A percentile compares a stretch with the other conserved stretches of the same genome.
Evolutionary conservation across 2,113 vertebrate species (phyloP).

Genomic region (Plecturocebus donacophilus): DNA sequence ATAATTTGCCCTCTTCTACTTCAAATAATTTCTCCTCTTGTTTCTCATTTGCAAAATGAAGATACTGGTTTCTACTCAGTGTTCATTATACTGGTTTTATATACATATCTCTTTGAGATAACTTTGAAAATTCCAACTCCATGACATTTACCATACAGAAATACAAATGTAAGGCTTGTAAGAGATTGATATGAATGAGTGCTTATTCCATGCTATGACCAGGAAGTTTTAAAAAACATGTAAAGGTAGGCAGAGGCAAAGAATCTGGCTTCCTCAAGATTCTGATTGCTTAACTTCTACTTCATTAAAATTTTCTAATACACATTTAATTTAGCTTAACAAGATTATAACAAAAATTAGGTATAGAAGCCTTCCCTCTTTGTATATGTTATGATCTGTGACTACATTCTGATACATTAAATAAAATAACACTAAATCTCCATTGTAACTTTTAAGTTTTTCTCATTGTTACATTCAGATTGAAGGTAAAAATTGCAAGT

Average conservation of each 20-base stretch:
- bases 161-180: neutral
- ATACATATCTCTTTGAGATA: neutral
- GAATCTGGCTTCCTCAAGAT: neutral
- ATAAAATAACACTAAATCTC: neutral
- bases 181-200: neutral
- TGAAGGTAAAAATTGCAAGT: neutral
- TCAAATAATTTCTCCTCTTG: no score
- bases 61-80: neutral
- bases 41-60: no score
- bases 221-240: neutral
- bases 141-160: neutral
- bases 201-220: neutral
- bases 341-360: neutral
- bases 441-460: neutral
- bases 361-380: neutral
- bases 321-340: neutral
- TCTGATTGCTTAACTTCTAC: neutral
- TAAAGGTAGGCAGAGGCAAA: neutral
- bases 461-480: neutral
- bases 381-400: neutral
- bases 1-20: no score
- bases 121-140: neutral
- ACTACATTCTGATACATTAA: neutral
- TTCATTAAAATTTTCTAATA: neutral
- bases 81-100: neutral